Evolutionary conservation across 1,140 invertebrate species (phyloP), one percentile per base, ranked within the genome.

Genomic region (Drosophila hydei): DNA sequence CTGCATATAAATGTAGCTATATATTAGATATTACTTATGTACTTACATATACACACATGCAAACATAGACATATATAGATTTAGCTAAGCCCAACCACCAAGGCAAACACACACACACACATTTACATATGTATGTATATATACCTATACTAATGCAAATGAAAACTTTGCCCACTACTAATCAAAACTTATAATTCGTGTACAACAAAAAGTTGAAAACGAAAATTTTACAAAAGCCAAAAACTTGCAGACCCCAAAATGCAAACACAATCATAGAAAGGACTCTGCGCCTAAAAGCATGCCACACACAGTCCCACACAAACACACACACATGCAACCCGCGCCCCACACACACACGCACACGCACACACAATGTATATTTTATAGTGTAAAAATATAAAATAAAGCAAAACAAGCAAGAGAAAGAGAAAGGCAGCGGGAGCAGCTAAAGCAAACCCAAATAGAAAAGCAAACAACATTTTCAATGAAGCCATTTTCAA

Each of bases 111-210:
- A 33, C 56, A 71, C 45, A 56, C 50, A 33, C 14, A 21, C 38
- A 65, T 23, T n/a, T n/a, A 69, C 50, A 61, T 54, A 74, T 16
- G 72, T 12, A 16, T 5, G 12, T 18, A 47, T 56, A 50, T 30
- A 77, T 56, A 62, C 36, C 43, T 14, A 68, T 51, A 69, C 67
- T 75, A 19, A 76, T 47, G 63, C 52, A 50, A 63, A 59, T 67
- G 54, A 87, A 87, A 87, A 87, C 72, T 87, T 87, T 88, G 64
- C 78, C 83, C 84, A 83, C 84, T 88, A 88, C 83, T 88, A 89
- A 88, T 88, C 83, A 88, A 88, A 88, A 88, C 83, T 88, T 88
- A 88, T 88, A 88, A 88, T 88, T 88, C 84, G 84, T 88, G 79
- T 89, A 88, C 83, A 89, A 89, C 75, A 68, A 79, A 88, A 88